A percentile compares a stretch with the other conserved stretches of the same genome.
These are phyloP conservation scores for Grallaria varia DNA, from an alignment of 2,113 vertebrate species.

Conservation along the genomic window DNA sequence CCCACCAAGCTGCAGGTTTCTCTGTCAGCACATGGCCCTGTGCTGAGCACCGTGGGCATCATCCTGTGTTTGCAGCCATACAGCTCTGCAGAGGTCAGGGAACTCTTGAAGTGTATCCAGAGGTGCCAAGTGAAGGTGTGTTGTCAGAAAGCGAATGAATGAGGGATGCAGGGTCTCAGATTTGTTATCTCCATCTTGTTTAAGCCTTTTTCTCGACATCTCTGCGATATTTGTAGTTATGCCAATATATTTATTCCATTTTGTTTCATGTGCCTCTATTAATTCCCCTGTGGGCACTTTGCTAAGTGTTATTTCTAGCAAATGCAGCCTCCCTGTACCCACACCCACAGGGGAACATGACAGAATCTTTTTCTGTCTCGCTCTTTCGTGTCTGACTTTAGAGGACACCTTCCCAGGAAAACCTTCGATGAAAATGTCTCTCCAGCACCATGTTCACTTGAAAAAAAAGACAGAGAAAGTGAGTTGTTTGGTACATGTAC, in stretches of 20 bases:
- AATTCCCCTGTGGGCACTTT: neutral
- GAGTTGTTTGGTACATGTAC: neutral
- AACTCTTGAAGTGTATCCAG: neutral
- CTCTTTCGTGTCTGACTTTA: neutral
- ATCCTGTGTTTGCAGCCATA: neutral
- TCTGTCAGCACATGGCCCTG: accelerated
- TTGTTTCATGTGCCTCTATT: neutral
- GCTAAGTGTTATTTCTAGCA: neutral
- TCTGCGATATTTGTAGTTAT: neutral
- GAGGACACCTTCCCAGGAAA: neutral
- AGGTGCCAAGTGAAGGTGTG: neutral
- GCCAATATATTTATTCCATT: neutral
- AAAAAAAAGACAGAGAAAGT: neutral
- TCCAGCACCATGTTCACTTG: neutral
- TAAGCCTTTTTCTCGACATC: neutral
- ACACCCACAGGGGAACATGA: neutral
- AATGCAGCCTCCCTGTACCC: neutral
- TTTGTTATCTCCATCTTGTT: neutral
- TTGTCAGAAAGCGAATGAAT: neutral
- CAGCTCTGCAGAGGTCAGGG: neutral
- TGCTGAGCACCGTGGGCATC: neutral
- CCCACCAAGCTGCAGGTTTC: neutral
- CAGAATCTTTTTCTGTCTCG: neutral
- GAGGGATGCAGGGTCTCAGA: neutral
- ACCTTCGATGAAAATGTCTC: neutral